A percentile compares a stretch with the other conserved stretches of the same genome.
Conservation (phyloP, 2,888 invertebrate species). For the Yponomeuta evonymella region DNA sequence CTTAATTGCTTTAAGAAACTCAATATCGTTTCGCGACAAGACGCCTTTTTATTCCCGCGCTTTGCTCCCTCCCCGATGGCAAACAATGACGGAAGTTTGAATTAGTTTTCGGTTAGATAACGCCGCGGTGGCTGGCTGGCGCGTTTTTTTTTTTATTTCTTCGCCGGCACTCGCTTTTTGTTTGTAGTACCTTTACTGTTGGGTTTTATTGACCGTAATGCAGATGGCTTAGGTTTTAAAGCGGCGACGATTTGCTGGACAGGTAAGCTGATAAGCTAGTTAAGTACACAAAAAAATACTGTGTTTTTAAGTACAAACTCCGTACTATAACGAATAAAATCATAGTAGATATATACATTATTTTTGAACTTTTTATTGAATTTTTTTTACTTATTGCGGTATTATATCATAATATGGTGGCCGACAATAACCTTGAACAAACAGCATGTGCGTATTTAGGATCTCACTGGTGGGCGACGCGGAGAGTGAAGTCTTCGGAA, state of each 20-base stretch:
- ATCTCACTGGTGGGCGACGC: no score
- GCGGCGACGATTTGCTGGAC: slow-evolving; percentile 23
- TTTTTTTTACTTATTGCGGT: no score
- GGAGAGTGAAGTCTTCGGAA: no score
- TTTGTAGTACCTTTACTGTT: slow-evolving; percentile 5
- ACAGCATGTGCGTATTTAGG: no score
- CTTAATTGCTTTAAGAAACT: slow-evolving; percentile 73
- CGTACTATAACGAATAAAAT: no score
- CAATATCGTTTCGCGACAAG: slow-evolving; percentile 70
- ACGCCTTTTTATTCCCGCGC: slow-evolving; percentile 64
- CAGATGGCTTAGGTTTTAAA: neutral
- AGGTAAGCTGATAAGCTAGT: no score
- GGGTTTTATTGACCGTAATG: slow-evolving; percentile 17
- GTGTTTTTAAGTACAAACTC: no score
- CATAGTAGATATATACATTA: no score
- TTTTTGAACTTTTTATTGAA: no score
- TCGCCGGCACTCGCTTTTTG: neutral
- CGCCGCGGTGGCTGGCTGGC: slow-evolving; percentile 24
- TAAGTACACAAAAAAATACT: no score
- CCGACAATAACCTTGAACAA: no score
- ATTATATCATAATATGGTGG: no score
- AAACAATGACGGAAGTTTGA: slow-evolving; percentile 69
- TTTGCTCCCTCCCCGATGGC: slow-evolving; percentile 50
- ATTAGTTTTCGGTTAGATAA: slow-evolving; percentile 69
- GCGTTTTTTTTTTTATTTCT: slow-evolving; percentile 20